These are phyloP conservation scores for Aethes cnicana DNA, from an alignment of 2,888 invertebrate genomes.

Conservation along the genomic window DNA sequence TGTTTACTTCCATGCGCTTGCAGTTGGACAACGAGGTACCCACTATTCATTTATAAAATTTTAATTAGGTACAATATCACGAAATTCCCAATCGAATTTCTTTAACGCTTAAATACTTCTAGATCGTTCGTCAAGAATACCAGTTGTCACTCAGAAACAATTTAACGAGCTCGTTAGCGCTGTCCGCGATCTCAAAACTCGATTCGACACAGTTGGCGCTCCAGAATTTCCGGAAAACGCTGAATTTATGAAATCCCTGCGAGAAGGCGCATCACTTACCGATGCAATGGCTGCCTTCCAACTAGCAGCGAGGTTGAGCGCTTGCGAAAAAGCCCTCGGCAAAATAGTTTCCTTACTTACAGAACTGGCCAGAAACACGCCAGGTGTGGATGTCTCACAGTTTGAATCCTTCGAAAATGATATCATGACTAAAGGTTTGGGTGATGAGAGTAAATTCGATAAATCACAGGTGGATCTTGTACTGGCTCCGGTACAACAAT, in stretches of 20 bases:
- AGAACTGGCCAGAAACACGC: constrained; percentile 11
- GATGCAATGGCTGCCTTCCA: constrained; percentile 24
- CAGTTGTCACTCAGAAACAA: constrained; percentile 19
- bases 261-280: constrained; percentile 18
- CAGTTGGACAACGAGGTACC: constrained; percentile 24
- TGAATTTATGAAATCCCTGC: constrained; percentile 15
- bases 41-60: too few relatives aligned
- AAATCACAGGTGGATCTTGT: too few relatives aligned
- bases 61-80: background rate
- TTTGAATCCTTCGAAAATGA: constrained; percentile 1
- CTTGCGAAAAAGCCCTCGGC: constrained; percentile 14
- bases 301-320: constrained; percentile 11
- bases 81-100: background rate
- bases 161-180: constrained; percentile 4
- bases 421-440: background rate
- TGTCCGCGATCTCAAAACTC: constrained; percentile 13
- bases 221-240: constrained; percentile 14
- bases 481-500: too few relatives aligned
- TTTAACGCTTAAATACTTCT: background rate
- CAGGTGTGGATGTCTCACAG: background rate
- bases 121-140: constrained; percentile 6
- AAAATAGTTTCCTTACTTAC: constrained; percentile 17
- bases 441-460: background rate
- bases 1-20: constrained; percentile 1
- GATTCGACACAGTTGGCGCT: constrained; percentile 11